Evolutionary conservation across 2,797 vertebrate genomes (phyloP).

Genomic region (Tinamus major): DNA sequence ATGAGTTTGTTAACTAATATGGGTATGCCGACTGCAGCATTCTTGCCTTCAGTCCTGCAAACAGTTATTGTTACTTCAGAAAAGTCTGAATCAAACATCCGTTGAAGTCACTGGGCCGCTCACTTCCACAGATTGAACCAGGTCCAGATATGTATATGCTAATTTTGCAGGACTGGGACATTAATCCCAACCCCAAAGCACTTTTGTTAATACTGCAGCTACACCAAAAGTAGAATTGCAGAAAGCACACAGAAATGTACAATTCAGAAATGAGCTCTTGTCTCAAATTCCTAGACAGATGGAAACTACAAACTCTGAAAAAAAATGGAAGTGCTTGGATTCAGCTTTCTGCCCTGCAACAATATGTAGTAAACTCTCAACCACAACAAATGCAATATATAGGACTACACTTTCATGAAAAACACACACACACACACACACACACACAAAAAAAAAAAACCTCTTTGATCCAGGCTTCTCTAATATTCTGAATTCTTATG

Average conservation of each 20-base stretch:
- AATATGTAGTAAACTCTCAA: conserved; percentile 14
- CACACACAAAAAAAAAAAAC: too few species aligned
- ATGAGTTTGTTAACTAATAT: neutral
- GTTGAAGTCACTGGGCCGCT: neutral
- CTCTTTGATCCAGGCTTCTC: conserved; percentile 1
- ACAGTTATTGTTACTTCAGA: neutral
- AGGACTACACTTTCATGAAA: neutral
- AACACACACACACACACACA: too few species aligned
- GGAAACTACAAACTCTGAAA: conserved; percentile 12
- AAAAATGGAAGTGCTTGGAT: conserved; percentile 8
- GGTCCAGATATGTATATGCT: rapidly evolving
- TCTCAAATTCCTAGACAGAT: conserved; percentile 19
- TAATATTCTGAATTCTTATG: neutral
- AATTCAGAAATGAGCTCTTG: neutral
- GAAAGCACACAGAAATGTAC: neutral
- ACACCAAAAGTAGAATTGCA: neutral
- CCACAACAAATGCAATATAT: neutral
- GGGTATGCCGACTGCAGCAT: neutral
- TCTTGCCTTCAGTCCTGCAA: neutral
- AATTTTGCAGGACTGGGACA: neutral
- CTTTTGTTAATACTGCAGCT: neutral
- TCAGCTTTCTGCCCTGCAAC: conserved; percentile 50
- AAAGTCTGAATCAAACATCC: neutral
- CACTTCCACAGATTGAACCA: neutral
- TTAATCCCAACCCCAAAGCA: neutral